Evolutionary conservation across 2,113 vertebrate species (phyloP), one percentile per base, ranked within the genome.

Genomic region (Pseudorasbora parva): DNA sequence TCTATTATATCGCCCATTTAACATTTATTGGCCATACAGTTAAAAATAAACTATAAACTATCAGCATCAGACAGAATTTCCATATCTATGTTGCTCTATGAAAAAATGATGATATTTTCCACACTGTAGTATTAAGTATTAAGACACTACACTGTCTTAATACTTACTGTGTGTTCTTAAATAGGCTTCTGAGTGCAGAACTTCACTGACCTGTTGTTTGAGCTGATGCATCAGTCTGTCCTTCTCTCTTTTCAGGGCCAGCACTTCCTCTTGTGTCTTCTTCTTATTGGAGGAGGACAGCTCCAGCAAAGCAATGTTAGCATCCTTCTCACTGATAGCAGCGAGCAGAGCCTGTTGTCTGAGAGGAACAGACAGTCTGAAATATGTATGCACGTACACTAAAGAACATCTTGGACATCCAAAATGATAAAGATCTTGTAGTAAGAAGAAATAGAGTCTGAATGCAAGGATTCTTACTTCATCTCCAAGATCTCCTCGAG

Each of bases 251-350:
- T 98, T 98, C 77, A 99, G 95, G 41, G 94, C 93, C 93, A 99
- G 93, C 85, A 99, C 97, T 93, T 99, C 98, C 45, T 99, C 98
- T 90, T 99, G 98, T 4, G 97, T 98, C 93, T 99, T 99, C 93
- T 99, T 99, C 92, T 99, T 99, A 91, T 99, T 99, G 86, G 98
- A 98, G 85, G 97, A 96, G 73, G 98, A 99, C 84, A 99, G 93
- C 88, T 99, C 98, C 89, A 99, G 95, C 92, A 99, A 95, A 86
- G 98, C 98, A 84, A 99, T 99, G 89, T 99, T 99, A 82, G 98
- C 98, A 87, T 99, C 98, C 92, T 99, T 99, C 92, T 99, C 98
- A 91, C 98, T 99, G 94, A 99, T 99, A 82, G 97, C 97, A n/a
- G 98, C 97, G 88, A 99, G 95, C 43, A 99, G 91, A 49, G 98